phyloP scores from a whole-genome alignment of 2,888 invertebrate genomes.

The Leucozona laternaria region DNA sequence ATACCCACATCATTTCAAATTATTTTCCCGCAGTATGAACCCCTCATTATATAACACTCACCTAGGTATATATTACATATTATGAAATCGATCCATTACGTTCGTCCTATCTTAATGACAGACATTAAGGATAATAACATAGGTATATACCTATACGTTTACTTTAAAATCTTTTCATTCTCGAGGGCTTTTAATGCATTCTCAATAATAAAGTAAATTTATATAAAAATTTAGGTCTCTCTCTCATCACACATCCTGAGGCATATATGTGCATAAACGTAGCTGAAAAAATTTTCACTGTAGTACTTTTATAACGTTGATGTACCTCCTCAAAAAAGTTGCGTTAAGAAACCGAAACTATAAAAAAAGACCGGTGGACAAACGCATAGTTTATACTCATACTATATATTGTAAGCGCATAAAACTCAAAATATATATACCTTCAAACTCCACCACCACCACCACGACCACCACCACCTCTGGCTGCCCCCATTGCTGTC shows the following conservation, averaged over 20 bases:
- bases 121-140: too few species aligned
- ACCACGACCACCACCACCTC: background rate
- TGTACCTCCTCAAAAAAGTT: background rate
- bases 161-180: too few species aligned
- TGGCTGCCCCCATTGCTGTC: slow-evolving; percentile 8
- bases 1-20: too few species aligned
- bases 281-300: background rate
- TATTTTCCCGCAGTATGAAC: too few species aligned
- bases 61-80: too few species aligned
- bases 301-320: background rate
- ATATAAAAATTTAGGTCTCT: background rate
- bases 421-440: slow-evolving; percentile 9
- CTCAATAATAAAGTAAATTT: background rate
- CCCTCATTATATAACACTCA: too few species aligned
- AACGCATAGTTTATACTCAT: background rate
- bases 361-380: slow-evolving; percentile 20
- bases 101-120: too few species aligned
- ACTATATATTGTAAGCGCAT: slow-evolving; percentile 18
- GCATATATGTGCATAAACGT: too few species aligned
- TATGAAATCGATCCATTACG: too few species aligned
- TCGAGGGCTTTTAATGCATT: background rate
- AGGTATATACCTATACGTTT: too few species aligned
- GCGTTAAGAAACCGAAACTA: background rate
- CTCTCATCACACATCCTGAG: background rate
- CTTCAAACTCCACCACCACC: background rate